phyloP scores from a whole-genome alignment of 2,888 invertebrate genomes.

The Nezara viridula region DNA sequence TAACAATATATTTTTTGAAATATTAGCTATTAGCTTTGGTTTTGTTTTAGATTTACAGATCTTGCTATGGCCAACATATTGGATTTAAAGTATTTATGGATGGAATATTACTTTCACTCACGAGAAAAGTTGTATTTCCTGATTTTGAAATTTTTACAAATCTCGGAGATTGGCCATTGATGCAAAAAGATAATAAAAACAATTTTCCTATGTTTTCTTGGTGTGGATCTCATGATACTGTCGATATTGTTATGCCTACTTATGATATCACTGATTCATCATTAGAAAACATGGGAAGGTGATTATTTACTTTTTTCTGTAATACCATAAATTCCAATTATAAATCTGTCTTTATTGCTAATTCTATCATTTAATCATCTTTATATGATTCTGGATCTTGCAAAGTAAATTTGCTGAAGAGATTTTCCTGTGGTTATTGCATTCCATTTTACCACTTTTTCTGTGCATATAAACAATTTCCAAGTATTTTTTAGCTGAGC shows the following conservation, averaged over 20 bases:
- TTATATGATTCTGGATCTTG: neutral
- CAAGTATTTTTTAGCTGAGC: neutral
- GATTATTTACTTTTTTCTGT: constrained; percentile 64
- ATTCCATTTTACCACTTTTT: too few species aligned
- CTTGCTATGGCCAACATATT: constrained; percentile 94
- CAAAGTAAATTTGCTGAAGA: neutral
- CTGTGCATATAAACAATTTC: too few species aligned
- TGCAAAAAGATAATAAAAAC: constrained; percentile 71
- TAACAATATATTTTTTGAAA: neutral
- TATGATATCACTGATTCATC: constrained; percentile 95
- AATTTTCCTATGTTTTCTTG: constrained; percentile 92
- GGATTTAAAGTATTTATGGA: constrained; percentile 98
- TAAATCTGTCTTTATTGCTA: neutral
- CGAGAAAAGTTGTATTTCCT: constrained; percentile 84
- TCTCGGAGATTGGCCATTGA: constrained; percentile 96
- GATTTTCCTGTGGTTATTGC: neutral
- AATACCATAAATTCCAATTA: neutral
- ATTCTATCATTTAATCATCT: neutral
- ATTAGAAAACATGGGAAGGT: constrained; percentile 94
- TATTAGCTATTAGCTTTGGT: neutral
- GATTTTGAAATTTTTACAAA: constrained; percentile 93
- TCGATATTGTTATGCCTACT: constrained; percentile 94
- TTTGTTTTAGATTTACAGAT: constrained; percentile 77
- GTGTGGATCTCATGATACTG: constrained; percentile 90
- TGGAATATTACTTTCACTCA: constrained; percentile 83